Evolutionary conservation across 1,140 invertebrate species (phyloP), one percentile per base, ranked within the genome.

Genomic region (Sweltsa coloradensis): DNA sequence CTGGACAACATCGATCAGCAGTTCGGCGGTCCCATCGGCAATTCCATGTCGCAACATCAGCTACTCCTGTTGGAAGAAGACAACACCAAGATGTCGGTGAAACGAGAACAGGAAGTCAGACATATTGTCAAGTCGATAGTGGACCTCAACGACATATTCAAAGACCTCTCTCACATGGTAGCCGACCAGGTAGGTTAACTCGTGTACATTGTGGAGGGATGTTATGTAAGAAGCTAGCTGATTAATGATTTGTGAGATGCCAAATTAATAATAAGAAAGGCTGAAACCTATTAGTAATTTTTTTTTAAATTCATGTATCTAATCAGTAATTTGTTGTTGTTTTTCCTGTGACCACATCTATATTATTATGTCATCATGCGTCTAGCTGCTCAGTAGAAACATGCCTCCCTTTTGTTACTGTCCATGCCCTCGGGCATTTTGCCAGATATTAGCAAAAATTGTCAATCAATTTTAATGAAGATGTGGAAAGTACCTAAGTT

Each of bases 71-170:
- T 91, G 54, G 76, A 90, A 50, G 87, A 93, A 63, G 87, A 90
- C 54, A 89, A 91, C 54, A 78, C 80, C 13, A 69, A 72, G 49
- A 60, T 82, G 57, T 79, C 89, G 0, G 70, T 79, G 45, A 80
- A 91, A 55, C 73, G 91, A 47, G 90, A 96, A 62, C 73, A 85
- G 57, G 89, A 97, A 70, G 89, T 97, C 3, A 83, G 83, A 22
- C 79, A 85, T 56, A 89, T 97, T 55, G 87, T 96, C 1, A 79
- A 83, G 57, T 94, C 90, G 5, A 94, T 97, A 58, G 73, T 85
- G 24, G 92, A 97, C 63, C 72, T 97, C 31, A 96, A 96, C 66
- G 78, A 90, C 52, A 85, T 97, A 53, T 97, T 97, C 61, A 90
- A 91, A 68, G 78, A 81, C 55, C 58, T 81, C 23, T 68, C 74